These are phyloP conservation scores for Botia kubotai DNA, from an alignment of 2,797 vertebrate species.

Conservation along the genomic window DNA sequence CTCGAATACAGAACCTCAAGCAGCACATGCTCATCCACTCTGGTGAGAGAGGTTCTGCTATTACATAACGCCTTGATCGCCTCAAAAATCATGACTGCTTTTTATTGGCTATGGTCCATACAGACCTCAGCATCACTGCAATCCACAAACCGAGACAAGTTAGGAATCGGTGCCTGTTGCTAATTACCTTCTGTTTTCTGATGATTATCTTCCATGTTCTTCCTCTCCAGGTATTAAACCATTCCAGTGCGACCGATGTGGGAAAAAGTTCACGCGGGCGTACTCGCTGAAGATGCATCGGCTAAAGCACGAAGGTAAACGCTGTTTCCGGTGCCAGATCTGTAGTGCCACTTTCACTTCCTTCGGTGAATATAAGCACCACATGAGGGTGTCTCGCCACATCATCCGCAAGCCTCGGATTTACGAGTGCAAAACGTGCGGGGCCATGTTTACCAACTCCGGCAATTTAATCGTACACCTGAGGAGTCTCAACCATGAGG, in stretches of 20 bases:
- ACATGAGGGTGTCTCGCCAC: constrained; percentile 99
- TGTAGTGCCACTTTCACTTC: constrained; percentile 99
- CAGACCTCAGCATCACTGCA: not conserved
- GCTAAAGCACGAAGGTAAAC: constrained; percentile 99
- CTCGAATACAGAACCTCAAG: constrained; percentile 95
- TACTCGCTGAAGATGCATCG: constrained; percentile 99
- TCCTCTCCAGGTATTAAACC: constrained; percentile 94
- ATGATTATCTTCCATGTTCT: constrained; percentile 6
- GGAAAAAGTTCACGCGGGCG: constrained; percentile 99
- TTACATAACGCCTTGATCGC: not conserved
- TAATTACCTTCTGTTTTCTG: not conserved
- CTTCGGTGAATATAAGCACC: constrained; percentile 99
- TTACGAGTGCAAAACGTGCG: constrained; percentile 99
- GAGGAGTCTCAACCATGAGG: constrained; percentile 99
- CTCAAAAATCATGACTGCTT: not conserved
- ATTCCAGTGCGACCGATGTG: constrained; percentile 99
- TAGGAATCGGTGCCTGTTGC: not conserved
- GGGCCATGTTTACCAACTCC: constrained; percentile 99
- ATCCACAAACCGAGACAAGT: not conserved
- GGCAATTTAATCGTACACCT: constrained; percentile 99
- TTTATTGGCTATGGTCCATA: constrained; percentile 17
- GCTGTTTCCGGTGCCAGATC: constrained; percentile 99
- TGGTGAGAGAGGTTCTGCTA: constrained; percentile 78
- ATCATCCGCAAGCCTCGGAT: constrained; percentile 99
- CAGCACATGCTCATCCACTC: constrained; percentile 99